Evolutionary conservation across 1,140 invertebrate genomes (phyloP), one percentile per base, ranked within the genome.

Genomic region (Scaptomyza hsui): DNA sequence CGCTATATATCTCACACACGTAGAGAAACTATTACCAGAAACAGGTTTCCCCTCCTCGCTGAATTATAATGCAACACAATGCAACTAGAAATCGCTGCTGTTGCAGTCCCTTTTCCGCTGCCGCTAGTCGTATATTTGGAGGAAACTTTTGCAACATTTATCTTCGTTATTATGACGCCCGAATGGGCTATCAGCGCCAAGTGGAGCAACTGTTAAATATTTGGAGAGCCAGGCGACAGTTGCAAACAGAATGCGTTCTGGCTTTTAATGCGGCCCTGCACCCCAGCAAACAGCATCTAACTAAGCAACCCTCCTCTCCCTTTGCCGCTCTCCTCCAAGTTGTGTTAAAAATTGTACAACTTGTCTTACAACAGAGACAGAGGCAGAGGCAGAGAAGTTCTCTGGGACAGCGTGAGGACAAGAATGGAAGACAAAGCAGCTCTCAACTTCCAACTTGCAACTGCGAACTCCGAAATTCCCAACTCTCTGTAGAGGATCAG

Each of bases 81-180:
- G 80, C 80, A 86, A 70, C 63, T 59, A 35, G 69, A 63, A 74
- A 12, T 10, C 24, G 24, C n/a, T 60, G 47, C 10, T 47, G 32
- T 13, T 69, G 49, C 26, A 15, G 56, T 42, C 9, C 37, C 15
- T 19, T 13, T 2, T n/a, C 12, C 5, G 16, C 6, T 47, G 56
- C 29, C 18, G 32, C 48, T 48, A 51, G 68, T 53, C 49, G 61
- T 75, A 60, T 81, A 62, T 72, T 88, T 71, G 39, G 10, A 63
- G 75, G 65, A 81, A 86, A 86, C 62, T 86, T 86, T 81, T 49
- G 71, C 71, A 72, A 82, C 82, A 86, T 86, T 86, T 86, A 86
- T 86, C 82, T 88, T 86, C 82, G 82, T 86, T 86, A 86, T 86
- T 88, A 86, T 86, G 82, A 88, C 82, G 82, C 82, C 86, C 82